Conservation (phyloP, 2,113 vertebrate species). For the Oriolus oriolus region DNA sequence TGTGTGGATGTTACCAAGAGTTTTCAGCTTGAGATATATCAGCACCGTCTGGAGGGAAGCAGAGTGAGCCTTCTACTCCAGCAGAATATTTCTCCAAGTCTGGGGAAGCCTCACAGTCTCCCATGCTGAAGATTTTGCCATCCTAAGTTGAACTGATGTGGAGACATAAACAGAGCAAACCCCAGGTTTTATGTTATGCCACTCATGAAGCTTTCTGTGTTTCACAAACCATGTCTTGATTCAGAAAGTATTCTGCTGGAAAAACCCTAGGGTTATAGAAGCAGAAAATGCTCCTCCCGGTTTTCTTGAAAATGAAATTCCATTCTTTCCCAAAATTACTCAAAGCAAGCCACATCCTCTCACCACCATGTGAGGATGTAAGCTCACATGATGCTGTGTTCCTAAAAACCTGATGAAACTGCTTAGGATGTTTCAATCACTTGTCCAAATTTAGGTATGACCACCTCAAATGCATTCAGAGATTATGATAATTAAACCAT, state of each 20-base stretch:
- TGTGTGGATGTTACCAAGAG: rapidly evolving
- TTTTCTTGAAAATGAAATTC: neutral
- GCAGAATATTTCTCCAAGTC: neutral
- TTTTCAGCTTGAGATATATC: neutral
- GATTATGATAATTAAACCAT: neutral
- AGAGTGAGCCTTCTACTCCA: neutral
- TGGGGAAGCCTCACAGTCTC: neutral
- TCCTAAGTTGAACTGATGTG: neutral
- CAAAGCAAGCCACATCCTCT: conserved; percentile 35
- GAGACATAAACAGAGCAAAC: neutral
- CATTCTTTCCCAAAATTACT: neutral
- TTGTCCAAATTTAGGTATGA: neutral
- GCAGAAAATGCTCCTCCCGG: neutral
- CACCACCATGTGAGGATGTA: neutral
- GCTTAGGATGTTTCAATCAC: neutral
- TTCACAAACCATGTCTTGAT: neutral
- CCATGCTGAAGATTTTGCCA: neutral
- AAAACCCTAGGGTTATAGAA: neutral
- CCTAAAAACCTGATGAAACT: neutral
- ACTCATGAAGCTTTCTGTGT: neutral
- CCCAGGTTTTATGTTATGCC: neutral
- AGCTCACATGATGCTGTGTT: neutral
- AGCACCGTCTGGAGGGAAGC: neutral
- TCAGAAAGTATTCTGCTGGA: neutral
- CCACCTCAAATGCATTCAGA: neutral